Conservation (phyloP, 1,140 invertebrate genomes). For the Nasonia longicornis region DNA sequence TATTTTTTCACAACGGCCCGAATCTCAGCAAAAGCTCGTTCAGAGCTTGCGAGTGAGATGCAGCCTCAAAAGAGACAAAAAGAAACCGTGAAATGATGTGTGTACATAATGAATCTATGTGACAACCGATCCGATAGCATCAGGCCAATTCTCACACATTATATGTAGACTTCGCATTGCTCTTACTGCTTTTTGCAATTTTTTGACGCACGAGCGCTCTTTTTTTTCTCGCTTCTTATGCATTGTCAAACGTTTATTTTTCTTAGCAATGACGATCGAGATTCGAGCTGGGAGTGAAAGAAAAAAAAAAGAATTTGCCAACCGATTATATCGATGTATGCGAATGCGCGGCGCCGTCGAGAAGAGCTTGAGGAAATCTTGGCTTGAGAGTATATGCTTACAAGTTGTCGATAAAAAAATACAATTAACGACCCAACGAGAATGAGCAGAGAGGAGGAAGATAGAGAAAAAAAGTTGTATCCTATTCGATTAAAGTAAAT, state of each 20-base stretch:
- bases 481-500: constrained; percentile 56
- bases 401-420: constrained; percentile 27
- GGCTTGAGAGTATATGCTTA: not conserved
- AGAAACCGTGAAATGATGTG: constrained; percentile 35
- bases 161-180: not conserved
- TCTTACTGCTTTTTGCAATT: not conserved
- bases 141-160: not conserved
- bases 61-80: constrained; percentile 4
- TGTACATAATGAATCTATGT: constrained; percentile 39
- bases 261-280: not conserved
- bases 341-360: constrained; percentile 7
- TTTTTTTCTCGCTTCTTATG: not conserved
- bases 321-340: constrained; percentile 9
- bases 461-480: constrained; percentile 48
- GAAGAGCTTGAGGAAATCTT: not conserved
- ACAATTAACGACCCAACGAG: not conserved
- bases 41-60: not conserved
- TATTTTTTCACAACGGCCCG: constrained; percentile 43
- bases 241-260: not conserved
- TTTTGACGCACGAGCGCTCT: not conserved
- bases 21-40: not conserved
- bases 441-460: not conserved
- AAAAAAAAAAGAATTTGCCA: not conserved
- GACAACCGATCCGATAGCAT: not conserved
- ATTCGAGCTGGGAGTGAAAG: not conserved